Evolutionary conservation across 1,140 invertebrate genomes (phyloP).

Genomic region (Microplitis mediator): DNA sequence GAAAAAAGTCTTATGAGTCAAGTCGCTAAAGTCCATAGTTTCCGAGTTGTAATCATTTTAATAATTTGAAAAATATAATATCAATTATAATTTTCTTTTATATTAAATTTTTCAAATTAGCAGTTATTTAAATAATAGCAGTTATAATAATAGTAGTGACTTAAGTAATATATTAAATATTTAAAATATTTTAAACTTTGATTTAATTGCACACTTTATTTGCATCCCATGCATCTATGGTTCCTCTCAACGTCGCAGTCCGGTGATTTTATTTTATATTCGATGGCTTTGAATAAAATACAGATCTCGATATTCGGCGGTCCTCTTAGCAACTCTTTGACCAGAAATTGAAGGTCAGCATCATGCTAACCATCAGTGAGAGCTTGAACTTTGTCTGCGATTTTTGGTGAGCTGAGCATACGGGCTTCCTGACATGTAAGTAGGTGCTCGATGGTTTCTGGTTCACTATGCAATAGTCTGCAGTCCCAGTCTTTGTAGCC

Average conservation of each 20-base stretch:
- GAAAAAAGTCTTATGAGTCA: too few species aligned
- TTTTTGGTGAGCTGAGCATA: neutral
- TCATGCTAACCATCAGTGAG: neutral
- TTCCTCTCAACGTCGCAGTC: neutral
- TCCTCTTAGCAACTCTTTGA: neutral
- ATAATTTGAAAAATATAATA: too few species aligned
- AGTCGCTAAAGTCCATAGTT: too few species aligned
- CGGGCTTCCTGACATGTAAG: neutral
- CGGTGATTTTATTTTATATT: neutral
- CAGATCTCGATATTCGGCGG: neutral
- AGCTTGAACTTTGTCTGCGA: neutral
- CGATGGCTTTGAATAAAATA: neutral
- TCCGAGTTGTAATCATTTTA: too few species aligned
- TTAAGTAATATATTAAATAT: neutral
- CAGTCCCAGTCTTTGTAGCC: neutral
- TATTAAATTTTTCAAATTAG: too few species aligned
- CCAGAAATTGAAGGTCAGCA: neutral
- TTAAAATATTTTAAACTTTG: neutral
- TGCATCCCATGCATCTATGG: neutral
- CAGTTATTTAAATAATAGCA: too few species aligned
- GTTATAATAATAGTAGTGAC: too few species aligned
- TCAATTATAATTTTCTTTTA: too few species aligned
- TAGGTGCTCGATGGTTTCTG: neutral
- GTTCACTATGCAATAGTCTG: neutral
- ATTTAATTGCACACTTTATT: neutral